These are phyloP conservation scores for Atethmia centrago DNA, from an alignment of 2,888 invertebrate species.

Conservation along the genomic window DNA sequence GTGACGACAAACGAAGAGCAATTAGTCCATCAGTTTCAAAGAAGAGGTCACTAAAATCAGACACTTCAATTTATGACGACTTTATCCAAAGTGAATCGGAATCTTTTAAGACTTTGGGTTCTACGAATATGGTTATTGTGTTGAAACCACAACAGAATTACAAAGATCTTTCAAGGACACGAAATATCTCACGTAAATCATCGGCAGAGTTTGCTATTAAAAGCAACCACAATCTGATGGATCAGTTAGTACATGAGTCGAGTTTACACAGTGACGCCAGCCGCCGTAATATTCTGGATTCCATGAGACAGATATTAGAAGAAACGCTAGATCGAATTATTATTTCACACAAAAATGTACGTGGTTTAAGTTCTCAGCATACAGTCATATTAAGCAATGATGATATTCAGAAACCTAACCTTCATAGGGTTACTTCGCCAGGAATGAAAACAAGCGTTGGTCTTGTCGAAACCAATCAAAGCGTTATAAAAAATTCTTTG, in stretches of 20 bases:
- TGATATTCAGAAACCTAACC: conserved; percentile 36
- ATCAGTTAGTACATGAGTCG: conserved; percentile 64
- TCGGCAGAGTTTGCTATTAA: conserved; percentile 31
- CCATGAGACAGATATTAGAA: conserved; percentile 75
- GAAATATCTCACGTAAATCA: conserved; percentile 19
- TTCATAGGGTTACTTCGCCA: conserved; percentile 64
- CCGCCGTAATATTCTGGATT: conserved; percentile 50
- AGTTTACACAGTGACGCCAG: conserved; percentile 56
- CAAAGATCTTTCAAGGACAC: conserved; percentile 23
- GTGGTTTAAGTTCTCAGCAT: conserved; percentile 63
- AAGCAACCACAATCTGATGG: conserved; percentile 60
- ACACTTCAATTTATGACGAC: conserved; percentile 50
- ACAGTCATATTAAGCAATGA: conserved; percentile 68
- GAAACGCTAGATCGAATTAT: conserved; percentile 74
- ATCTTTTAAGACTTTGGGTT: conserved; percentile 53
- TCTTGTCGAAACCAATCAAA: conserved; percentile 66
- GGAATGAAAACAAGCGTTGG: conserved; percentile 69
- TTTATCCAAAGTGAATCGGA: conserved; percentile 29
- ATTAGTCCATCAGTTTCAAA: conserved; percentile 64
- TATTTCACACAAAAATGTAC: conserved; percentile 49
- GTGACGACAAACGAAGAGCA: conserved; percentile 59
- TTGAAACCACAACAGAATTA: conserved; percentile 60
- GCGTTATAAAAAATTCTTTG: conserved; percentile 69
- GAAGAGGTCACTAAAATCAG: conserved; percentile 63
- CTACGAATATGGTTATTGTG: conserved; percentile 68